Base-by-base conservation (phyloP, 1,140 invertebrate species). In the Calosoma granatense region DNA sequence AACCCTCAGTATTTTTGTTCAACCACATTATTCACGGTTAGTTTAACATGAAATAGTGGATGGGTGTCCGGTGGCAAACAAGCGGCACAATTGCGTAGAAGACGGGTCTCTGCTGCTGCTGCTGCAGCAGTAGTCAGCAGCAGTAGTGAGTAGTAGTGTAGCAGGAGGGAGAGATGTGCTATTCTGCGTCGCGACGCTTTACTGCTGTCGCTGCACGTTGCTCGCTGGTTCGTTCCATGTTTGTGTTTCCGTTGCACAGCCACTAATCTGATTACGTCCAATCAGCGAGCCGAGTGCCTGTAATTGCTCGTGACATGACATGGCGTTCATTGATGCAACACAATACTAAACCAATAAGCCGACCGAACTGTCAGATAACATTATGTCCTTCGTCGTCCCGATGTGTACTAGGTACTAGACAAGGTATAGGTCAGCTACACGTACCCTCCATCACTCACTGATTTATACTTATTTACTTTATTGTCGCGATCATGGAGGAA, bases 221-320 rank as follows among this genome's bases (percentile, higher is more conserved):
- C n/a, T n/a, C n/a, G n/a, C n/a, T n/a, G n/a, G n/a, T n/a, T n/a
- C n/a, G 51, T 56, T 61, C 62, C 61, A 63, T 64, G 63, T 66
- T 66, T 64, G 62, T 61, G 64, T 51, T 54, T 62, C 62, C 60
- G 60, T 54, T 61, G 56, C 54, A 59, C 52, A 61, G 61, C 62
- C 61, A 64, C 63, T 65, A 65, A 65, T 60, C 53, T 53, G 54
- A 64, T 65, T 67, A 65, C 51, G 56, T 63, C 64, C 64, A 64
- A 67, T 67, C 64, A 67, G 61, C 61, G 56, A 60, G 55, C 47
- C 60, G 54, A 62, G 57, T 47, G 56, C 58, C 56, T 60, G 61
- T 64, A 64, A 63, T 64, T 62, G 63, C 58, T 51, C 51, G 58
- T 59, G 54, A 59, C 58, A 59, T 56, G 58, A 47, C 41, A 47